Evolutionary conservation across 2,888 invertebrate genomes (phyloP), one percentile per base, ranked within the genome.

Genomic region (Ditula angustiorana): DNA sequence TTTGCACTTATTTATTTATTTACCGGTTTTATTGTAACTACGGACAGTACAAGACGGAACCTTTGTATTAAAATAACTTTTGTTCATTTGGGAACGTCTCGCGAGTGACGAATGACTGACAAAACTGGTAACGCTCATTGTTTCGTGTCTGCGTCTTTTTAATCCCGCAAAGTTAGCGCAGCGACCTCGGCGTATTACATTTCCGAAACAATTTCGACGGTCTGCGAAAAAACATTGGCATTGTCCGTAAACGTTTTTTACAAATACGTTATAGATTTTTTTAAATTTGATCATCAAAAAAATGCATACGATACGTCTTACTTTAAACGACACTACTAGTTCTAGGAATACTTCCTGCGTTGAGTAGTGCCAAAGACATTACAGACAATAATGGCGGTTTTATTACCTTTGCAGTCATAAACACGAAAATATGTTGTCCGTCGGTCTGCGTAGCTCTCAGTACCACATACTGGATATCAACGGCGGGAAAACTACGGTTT

Each of bases 1-100:
- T 87, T 87, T 87, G 78, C 78, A 63, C 70, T 78, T 75, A 80
- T 79, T 84, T 83, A 82, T 83, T 82, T 86, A 86, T 85, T 79
- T 85, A 84, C 86, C 80, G 81, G 83, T 82, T 84, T 76, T 82
- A 86, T 87, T 86, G 82, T 83, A 73, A 71, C 74, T 75, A 80
- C 2, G 41, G 80, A 77, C 74, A 76, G 76, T 69, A 77, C 71
- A 16, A 49, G 65, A 41, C 47, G 35, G 47, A 49, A 56, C 56
- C 57, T 44, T 52, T 53, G 23, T 49, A 52, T 5, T 16, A 53
- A 46, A 58, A 23, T 33, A 37, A 30, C 16, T 47, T 58, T 64
- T 64, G 52, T 58, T 35, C 19, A 19, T 52, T 46, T 35, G 33
- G 28, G 35, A 30, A 33, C 21, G 19, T 33, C 21, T 52, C n/a